Evolutionary conservation across 2,888 invertebrate species (phyloP), one percentile per base, ranked within the genome.

Genomic region (Pterobdella sp.): DNA sequence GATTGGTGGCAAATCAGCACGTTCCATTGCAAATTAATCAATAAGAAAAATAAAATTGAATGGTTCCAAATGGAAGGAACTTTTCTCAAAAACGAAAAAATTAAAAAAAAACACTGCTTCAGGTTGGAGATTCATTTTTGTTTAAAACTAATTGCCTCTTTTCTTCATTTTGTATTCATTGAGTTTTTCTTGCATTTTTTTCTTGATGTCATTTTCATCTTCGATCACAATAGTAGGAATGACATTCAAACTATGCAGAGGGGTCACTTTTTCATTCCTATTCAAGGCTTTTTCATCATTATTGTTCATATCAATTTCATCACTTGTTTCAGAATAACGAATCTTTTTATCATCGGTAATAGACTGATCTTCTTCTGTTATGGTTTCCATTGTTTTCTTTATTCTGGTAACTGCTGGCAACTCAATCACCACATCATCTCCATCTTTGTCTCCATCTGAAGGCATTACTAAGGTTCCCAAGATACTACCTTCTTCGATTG

Each of bases 401-500:
- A 60, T 34, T 56, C 63, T 22, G 32, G 71, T 71, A 0, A 71
- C 37, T 2, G 71, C 71, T n/a, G 71, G 71, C 34, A 71, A 35
- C 37, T 71, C 71, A n/a, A 71, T 63, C 31, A 71, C 71, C 26
- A 56, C 36, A 22, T 71, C 60, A 4, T 22, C 60, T 3, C n/a
- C n/a, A 18, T 71, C 71, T 18, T 69, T 69, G 3, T 63, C 71
- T 14, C 34, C 56, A 29, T 63, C 71, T 2, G 32, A 22, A 42
- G 34, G 34, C n/a, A 35, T 31, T n/a, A 71, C 34, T 1, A 71
- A 29, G 36, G 52, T 52, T 10, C 71, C 71, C 32, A 71, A n/a
- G 32, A 71, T 52, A 63, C 71, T 71, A 1, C 71, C 71, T 31
- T 71, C 71, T 71, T 71, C 71, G 1, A 71, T 36, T 1, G 71